Percentiles rank a stretch among this genome's conserved stretches.
These are phyloP conservation scores for Apodemus speciosus DNA, from an alignment of 2,113 vertebrate genomes.

Conservation along the genomic window DNA sequence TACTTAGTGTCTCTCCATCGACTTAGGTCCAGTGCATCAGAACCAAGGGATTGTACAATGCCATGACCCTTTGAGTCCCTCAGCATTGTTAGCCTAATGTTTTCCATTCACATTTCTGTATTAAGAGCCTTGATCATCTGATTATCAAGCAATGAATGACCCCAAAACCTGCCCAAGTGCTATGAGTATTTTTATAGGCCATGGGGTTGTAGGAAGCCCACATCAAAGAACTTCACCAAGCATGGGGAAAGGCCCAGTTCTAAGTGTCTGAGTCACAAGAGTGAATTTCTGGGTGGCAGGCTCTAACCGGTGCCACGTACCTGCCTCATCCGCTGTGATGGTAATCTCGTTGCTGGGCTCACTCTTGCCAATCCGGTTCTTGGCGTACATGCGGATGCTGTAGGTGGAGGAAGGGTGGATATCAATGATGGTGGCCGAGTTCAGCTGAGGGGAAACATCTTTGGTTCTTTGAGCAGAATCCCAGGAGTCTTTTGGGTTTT, in stretches of 20 bases:
- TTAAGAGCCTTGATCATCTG: neutral
- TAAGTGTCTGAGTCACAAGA: neutral
- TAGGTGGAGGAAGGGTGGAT: conserved; percentile 99
- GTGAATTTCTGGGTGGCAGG: neutral
- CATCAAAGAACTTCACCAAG: neutral
- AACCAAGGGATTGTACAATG: neutral
- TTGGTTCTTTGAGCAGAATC: conserved; percentile 98
- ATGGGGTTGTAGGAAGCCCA: neutral
- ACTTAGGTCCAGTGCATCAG: neutral
- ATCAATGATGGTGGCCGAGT: conserved; percentile 99
- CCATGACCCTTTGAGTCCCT: neutral
- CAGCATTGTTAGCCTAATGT: neutral
- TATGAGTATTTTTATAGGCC: fast-evolving
- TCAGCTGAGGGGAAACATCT: conserved; percentile 98
- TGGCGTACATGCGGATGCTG: conserved; percentile 99
- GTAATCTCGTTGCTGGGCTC: conserved; percentile 99
- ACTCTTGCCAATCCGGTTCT: conserved; percentile 98
- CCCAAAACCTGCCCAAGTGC: neutral
- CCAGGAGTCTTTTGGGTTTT: conserved; percentile 93
- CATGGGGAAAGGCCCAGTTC: neutral
- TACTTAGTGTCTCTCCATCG: neutral
- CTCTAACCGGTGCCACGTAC: conserved; percentile 78
- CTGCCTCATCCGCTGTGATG: conserved; percentile 98
- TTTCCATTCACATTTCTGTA: neutral
- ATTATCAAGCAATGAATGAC: neutral